These are phyloP conservation scores for Glaucomys volans DNA, from an alignment of 2,113 vertebrate species.

Conservation along the genomic window DNA sequence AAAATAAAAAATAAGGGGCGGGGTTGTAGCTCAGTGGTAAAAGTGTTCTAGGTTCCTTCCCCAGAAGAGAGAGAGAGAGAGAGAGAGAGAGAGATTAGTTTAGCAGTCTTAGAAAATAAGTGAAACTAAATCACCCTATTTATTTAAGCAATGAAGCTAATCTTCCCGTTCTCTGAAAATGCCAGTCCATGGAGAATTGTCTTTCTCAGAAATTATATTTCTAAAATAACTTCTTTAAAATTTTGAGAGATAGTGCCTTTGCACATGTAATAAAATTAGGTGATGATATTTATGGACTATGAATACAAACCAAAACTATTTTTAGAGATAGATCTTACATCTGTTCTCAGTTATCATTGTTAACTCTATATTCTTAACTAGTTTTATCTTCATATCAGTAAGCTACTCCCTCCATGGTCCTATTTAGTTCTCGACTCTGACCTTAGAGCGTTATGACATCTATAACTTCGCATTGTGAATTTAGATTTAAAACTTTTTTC, in stretches of 20 bases:
- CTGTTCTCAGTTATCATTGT: not conserved
- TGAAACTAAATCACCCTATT: not conserved
- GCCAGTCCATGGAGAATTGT: not conserved
- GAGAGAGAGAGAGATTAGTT: not conserved
- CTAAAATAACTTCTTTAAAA: constrained; percentile 13
- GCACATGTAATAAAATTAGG: not conserved
- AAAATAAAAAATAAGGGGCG: too few relatives aligned
- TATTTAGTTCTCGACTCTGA: not conserved
- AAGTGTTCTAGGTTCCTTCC: too few relatives aligned
- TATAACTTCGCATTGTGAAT: not conserved
- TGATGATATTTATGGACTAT: not conserved
- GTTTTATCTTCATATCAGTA: not conserved
- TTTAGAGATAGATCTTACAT: not conserved
- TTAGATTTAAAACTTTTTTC: not conserved
- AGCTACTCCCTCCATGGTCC: not conserved
- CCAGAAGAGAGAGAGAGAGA: too few relatives aligned
- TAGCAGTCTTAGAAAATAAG: not conserved
- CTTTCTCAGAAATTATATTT: not conserved
- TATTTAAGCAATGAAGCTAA: not conserved
- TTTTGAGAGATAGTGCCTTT: not conserved
- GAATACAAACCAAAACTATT: not conserved
- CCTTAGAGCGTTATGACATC: not conserved
- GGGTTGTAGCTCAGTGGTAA: too few relatives aligned
- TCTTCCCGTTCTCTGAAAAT: not conserved
- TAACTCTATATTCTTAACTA: not conserved